Percentiles rank a stretch among this genome's conserved stretches.
Conservation (phyloP, 2,888 invertebrate genomes). For the Pseudeuparius sepicola region DNA sequence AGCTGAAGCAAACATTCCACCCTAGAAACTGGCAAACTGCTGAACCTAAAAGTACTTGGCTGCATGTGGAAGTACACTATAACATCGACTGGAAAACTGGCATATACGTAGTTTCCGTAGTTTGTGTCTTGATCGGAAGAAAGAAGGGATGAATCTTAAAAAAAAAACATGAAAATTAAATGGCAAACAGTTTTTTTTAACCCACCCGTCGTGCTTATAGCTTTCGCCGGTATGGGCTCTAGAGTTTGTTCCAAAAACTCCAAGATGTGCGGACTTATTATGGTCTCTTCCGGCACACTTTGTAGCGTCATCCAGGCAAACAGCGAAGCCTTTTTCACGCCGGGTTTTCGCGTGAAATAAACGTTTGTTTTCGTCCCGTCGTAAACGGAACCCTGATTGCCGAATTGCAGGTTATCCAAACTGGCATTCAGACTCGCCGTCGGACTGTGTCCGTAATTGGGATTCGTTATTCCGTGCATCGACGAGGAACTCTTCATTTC, state of each 20-base stretch:
- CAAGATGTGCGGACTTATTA: conserved; percentile 92
- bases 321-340: conserved; percentile 78
- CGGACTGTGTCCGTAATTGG: conserved; percentile 36
- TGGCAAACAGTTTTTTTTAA: neutral
- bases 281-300: conserved; percentile 94
- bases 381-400: too few species aligned
- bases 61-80: conserved; percentile 98
- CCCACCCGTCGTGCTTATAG: conserved; percentile 20
- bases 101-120: conserved; percentile 73
- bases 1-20: conserved; percentile 94
- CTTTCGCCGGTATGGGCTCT: conserved; percentile 74
- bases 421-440: conserved; percentile 29
- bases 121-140: conserved; percentile 46
- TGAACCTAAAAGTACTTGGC: conserved; percentile 92
- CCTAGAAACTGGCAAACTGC: conserved; percentile 87
- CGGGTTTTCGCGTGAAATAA: conserved; percentile 30
- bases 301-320: conserved; percentile 95
- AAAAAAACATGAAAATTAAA: conserved; percentile 4
- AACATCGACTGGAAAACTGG: conserved; percentile 96
- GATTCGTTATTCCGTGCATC: conserved; percentile 38
- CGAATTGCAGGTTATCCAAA: conserved; percentile 28
- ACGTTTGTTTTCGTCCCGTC: too few species aligned
- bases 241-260: conserved; percentile 96
- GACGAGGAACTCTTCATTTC: conserved; percentile 28
- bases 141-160: conserved; percentile 29